These are phyloP conservation scores for Myotis vivesi DNA, from an alignment of 2,797 vertebrate genomes.

Conservation along the genomic window DNA sequence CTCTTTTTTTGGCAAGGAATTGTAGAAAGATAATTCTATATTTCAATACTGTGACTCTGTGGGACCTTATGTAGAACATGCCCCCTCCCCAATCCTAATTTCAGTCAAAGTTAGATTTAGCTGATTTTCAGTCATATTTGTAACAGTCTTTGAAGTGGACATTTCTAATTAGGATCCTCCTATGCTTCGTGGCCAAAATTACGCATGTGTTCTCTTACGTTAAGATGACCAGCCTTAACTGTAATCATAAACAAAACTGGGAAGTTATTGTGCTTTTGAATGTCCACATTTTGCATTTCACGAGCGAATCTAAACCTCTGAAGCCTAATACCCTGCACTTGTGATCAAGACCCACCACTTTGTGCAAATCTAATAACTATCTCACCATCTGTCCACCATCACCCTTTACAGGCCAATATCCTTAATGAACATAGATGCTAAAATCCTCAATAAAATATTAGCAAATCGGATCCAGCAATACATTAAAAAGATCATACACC, in stretches of 20 bases:
- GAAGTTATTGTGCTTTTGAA: background rate
- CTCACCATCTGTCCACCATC: background rate
- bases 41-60: background rate
- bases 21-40: background rate
- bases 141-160: background rate
- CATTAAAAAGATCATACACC: too few relatives aligned
- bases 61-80: background rate
- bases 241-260: background rate
- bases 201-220: background rate
- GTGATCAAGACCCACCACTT: background rate
- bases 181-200: background rate
- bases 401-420: too few relatives aligned
- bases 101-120: conserved; percentile 20
- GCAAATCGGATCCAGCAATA: too few relatives aligned
- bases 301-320: background rate
- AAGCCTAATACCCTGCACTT: background rate
- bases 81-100: background rate
- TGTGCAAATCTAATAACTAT: background rate
- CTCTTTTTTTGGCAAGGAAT: conserved; percentile 27
- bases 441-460: too few relatives aligned
- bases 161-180: background rate
- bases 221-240: background rate
- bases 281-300: background rate
- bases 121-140: conserved; percentile 21
- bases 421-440: too few relatives aligned